These are phyloP conservation scores for Proisotoma minuta DNA, from an alignment of 2,888 invertebrate species.

Conservation along the genomic window DNA sequence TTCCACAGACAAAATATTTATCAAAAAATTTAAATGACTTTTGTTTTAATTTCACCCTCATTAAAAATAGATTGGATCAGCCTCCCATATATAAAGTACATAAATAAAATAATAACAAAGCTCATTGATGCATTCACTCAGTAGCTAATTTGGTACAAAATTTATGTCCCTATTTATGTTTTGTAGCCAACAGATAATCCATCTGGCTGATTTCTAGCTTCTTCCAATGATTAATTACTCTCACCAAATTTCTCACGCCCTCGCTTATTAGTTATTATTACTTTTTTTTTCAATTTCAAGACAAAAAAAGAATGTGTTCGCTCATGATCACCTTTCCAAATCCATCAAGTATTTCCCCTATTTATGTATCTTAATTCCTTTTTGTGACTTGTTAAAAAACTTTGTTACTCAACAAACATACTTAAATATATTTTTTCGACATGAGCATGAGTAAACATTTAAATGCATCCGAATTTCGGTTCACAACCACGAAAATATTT, in stretches of 20 bases:
- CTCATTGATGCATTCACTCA: too few species aligned
- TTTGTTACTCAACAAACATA: not conserved
- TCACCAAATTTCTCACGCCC: constrained; percentile 6
- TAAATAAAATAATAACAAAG: too few species aligned
- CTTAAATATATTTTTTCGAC: too few species aligned
- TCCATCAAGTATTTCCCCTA: not conserved
- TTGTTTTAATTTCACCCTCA: too few species aligned
- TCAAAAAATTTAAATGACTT: too few species aligned
- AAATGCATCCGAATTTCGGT: not conserved
- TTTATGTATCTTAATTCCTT: too few species aligned
- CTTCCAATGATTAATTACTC: not conserved
- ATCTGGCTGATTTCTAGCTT: not conserved
- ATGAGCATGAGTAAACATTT: not conserved
- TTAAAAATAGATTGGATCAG: too few species aligned
- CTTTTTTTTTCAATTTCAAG: too few species aligned
- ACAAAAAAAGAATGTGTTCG: constrained; percentile 1
- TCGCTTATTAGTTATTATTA: not conserved
- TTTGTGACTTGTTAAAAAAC: not conserved
- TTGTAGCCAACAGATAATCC: not conserved
- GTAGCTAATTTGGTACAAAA: not conserved
- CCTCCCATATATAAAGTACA: too few species aligned
- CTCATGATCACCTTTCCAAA: too few species aligned
- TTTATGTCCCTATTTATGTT: not conserved
- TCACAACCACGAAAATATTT: not conserved
- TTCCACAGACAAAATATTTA: too few species aligned